Percentiles rank a stretch among this genome's conserved stretches.
These are phyloP conservation scores for Brachyhypopomus occidentalis DNA, from an alignment of 2,113 vertebrate genomes.

Conservation along the genomic window DNA sequence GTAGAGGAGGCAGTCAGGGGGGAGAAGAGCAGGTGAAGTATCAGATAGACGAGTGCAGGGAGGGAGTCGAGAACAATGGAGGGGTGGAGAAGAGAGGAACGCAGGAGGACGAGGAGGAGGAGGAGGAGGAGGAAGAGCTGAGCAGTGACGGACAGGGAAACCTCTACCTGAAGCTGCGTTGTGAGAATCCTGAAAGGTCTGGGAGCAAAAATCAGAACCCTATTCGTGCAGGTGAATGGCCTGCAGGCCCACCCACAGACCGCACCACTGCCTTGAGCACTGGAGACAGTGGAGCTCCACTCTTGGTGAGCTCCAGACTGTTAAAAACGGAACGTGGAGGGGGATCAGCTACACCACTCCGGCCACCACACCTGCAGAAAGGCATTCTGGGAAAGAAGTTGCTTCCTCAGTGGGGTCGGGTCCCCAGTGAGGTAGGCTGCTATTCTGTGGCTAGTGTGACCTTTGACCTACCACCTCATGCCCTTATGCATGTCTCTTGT, in stretches of 20 bases:
- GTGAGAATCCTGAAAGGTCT: neutral
- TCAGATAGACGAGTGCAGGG: neutral
- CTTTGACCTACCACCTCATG: neutral
- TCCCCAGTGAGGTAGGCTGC: constrained; percentile 35
- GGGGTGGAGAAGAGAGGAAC: neutral
- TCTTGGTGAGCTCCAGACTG: neutral
- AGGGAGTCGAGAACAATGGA: no score
- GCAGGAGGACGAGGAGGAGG: neutral
- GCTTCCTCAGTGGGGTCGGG: neutral
- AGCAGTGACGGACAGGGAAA: neutral
- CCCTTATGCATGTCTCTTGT: neutral
- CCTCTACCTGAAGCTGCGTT: neutral
- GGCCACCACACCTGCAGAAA: neutral
- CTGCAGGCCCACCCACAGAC: no score
- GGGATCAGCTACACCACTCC: neutral
- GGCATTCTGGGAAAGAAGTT: constrained; percentile 1
- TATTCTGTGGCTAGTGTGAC: constrained; percentile 18
- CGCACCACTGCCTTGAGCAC: no score
- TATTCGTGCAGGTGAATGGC: neutral
- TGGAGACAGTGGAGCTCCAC: neutral
- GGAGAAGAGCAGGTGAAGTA: constrained; percentile 54
- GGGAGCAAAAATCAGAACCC: neutral
- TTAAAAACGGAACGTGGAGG: neutral
- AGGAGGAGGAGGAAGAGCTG: neutral
- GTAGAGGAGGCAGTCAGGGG: constrained; percentile 55